Conservation (phyloP, 1,140 invertebrate genomes). For the Camponotus pennsylvanicus region DNA sequence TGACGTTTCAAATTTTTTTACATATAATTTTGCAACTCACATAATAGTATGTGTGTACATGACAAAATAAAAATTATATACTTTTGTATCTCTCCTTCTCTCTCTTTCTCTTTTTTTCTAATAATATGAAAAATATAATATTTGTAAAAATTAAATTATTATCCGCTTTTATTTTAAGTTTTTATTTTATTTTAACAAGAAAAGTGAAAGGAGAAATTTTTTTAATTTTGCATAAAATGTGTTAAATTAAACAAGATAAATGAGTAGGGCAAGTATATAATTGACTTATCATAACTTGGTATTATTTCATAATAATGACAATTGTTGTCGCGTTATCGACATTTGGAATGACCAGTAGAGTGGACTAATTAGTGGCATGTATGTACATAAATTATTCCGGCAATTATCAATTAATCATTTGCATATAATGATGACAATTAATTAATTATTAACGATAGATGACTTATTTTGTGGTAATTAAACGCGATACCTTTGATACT, state of each 20-base stretch:
- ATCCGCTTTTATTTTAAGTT: not conserved
- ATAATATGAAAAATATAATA: not conserved
- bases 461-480: conserved; percentile 51
- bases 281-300: conserved; percentile 42
- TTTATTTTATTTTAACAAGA: too few relatives aligned
- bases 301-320: conserved; percentile 56
- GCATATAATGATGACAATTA: conserved; percentile 59
- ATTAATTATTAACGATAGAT: conserved; percentile 61
- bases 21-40: not conserved
- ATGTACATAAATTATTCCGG: conserved; percentile 53
- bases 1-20: not conserved
- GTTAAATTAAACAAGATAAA: conserved; percentile 28
- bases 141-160: not conserved
- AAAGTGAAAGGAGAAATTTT: conserved; percentile 7
- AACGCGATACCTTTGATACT: conserved; percentile 28
- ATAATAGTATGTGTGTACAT: not conserved
- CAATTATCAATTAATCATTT: conserved; percentile 64
- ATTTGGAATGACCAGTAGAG: conserved; percentile 48
- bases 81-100: not conserved
- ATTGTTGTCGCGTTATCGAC: conserved; percentile 56
- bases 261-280: conserved; percentile 36
- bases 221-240: not conserved
- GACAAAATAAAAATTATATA: not conserved
- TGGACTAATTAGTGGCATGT: conserved; percentile 54
- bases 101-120: not conserved